Evolutionary conservation across 2,888 invertebrate genomes (phyloP), one percentile per base, ranked within the genome.

Genomic region (Chaitophorus viminalis): DNA sequence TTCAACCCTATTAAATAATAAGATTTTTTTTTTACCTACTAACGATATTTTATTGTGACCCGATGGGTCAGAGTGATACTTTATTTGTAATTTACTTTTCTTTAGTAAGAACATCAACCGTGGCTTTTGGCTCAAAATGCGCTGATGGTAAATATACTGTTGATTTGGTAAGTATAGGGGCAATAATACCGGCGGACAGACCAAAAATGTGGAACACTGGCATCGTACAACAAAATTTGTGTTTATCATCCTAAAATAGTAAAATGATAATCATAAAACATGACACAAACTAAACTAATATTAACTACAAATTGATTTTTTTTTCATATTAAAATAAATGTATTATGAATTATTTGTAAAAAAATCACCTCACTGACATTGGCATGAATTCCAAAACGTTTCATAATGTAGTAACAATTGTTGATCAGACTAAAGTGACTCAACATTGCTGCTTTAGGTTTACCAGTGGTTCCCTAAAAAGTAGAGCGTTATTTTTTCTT

Each of bases 181-280:
- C 92, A 52, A 95, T 90, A 33, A 94, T 92, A 0, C 94, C 94
- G 78, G 94, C 92, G 1, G 94, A 93, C 89, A 94, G 93, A 0
- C 96, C 97, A 91, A 94, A 96, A 65, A 95, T 95, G 91, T 98
- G 97, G 91, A 96, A 97, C 31, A 96, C 92, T 0, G 97, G 97
- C 36, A 95, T 94, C 90, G 95, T 94, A 11, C 92, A 88, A 90
- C 92, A 92, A 54, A 92, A 90, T 70, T 90, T 89, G 68, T 91
- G 91, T 82, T 31, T 89, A 70, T 31, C 68, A 14, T 60, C 31
- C 88, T 83, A 74, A 46, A 75, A 31, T n/a, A 76, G 11, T n/a
- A n/a, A n/a, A n/a, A n/a, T 25, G 2, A 29, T 68, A n/a, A 9
- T 65, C 54, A 18, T 29, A 11, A 6, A 21, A 3, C 25, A 60